These are phyloP conservation scores for Pelodytes ibericus DNA, from an alignment of 2,797 vertebrate genomes.

Conservation along the genomic window DNA sequence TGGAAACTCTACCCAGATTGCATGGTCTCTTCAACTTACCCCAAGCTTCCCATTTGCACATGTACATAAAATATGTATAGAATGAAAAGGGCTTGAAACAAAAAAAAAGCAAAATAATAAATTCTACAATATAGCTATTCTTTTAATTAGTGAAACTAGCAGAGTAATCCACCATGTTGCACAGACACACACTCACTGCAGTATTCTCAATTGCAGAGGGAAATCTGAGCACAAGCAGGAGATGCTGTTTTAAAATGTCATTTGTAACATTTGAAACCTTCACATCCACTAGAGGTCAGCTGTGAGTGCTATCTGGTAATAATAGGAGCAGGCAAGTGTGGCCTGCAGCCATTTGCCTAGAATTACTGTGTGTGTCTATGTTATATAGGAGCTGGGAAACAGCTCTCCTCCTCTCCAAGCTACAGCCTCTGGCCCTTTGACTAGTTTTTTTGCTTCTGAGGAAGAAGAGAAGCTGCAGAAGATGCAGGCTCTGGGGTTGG, in stretches of 20 bases:
- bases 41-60: too few relatives aligned
- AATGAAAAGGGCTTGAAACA: too few relatives aligned
- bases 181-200: background rate
- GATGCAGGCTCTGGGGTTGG: conserved; percentile 17
- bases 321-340: conserved; percentile 47
- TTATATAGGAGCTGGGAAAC: conserved; percentile 23
- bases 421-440: conserved; percentile 20
- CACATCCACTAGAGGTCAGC: conserved; percentile 43
- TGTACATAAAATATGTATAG: too few relatives aligned
- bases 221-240: background rate
- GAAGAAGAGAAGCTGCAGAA: conserved; percentile 27
- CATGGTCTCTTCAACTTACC: too few relatives aligned
- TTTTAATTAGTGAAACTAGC: background rate
- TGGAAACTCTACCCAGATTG: too few relatives aligned
- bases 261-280: conserved; percentile 4
- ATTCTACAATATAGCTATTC: background rate
- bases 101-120: too few relatives aligned
- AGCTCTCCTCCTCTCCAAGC: conserved; percentile 31
- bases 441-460: conserved; percentile 1
- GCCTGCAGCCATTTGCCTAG: conserved; percentile 53
- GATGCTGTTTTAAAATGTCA: conserved; percentile 19
- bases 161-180: background rate
- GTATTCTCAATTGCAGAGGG: conserved; percentile 1
- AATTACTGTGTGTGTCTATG: conserved; percentile 24
- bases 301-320: conserved; percentile 39